Base-by-base conservation (phyloP, 2,888 invertebrate genomes). In the Sclerodermus sp. region DNA sequence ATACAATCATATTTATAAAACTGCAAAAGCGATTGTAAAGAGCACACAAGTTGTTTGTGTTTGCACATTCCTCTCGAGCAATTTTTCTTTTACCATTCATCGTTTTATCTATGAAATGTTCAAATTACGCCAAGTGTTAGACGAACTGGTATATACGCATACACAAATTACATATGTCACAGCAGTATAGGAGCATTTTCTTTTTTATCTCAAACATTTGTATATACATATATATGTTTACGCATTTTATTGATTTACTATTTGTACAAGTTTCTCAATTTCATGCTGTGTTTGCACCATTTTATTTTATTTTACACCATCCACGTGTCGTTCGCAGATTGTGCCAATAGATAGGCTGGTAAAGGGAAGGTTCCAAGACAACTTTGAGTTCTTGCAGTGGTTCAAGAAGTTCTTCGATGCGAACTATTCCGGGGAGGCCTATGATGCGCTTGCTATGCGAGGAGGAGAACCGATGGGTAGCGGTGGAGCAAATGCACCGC, bases 391-490 rank as follows among this genome's bases (percentile, higher is more conserved):
- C 84, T 89, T 98, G 73, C 97, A 98, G 84, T 98, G 97, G 97
- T 98, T 98, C 87, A 97, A 98, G 87, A 96, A 96, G 81, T 97
- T 98, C 84, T 98, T 96, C 83, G 97, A 98, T 82, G 96, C 96
- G 72, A 99, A 99, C 85, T 96, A 95, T 84, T 90, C 91, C 80
- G 96, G 95, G 77, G 84, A 94, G 62, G 65, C 67, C 42, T 98
- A 98, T 81, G 93, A 96, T 82, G 90, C 98, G 51, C 80, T 92
- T 73, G 87, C 85, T 61, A 90, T 90, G 74, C 86, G 97, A 67
- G 91, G 89, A 72, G 93, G 93, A 68, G 89, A 91, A 76, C 84
- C 86, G 47, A 88, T 94, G 87, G 93, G 93, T 67, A 86, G 86
- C 74, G 90, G 89, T 66, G 87, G 87, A 60, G 80, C 82, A 54